phyloP scores from a whole-genome alignment of 2,797 vertebrate species.

The Acanthopagrus latus region DNA sequence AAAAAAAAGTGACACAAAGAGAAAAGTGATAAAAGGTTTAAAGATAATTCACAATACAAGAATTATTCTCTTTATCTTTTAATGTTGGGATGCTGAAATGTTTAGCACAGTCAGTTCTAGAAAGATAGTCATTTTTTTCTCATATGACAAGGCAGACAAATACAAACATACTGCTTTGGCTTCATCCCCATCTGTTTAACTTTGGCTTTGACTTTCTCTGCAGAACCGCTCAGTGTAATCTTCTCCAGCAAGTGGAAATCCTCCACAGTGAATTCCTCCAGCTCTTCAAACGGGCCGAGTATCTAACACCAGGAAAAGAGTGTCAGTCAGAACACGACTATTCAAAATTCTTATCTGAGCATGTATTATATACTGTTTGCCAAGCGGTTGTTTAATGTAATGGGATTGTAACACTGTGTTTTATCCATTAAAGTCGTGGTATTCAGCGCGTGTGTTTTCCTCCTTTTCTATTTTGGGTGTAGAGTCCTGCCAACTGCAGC shows the following conservation, averaged over 20 bases:
- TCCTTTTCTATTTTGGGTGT: slow-evolving; percentile 58
- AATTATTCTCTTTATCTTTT: not conserved
- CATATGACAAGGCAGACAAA: slow-evolving; percentile 41
- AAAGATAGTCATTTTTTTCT: slow-evolving; percentile 5
- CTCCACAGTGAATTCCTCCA: slow-evolving; percentile 88
- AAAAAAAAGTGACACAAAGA: not conserved
- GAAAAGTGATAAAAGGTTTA: not conserved
- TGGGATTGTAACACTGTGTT: slow-evolving; percentile 49
- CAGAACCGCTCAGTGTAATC: slow-evolving; percentile 88
- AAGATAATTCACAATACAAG: not conserved
- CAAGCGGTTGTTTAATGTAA: slow-evolving; percentile 54
- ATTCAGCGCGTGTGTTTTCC: slow-evolving; percentile 39
- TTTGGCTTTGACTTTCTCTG: slow-evolving; percentile 90
- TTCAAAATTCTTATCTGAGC: slow-evolving; percentile 47
- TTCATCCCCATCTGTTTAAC: slow-evolving; percentile 90
- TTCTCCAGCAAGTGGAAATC: slow-evolving; percentile 95
- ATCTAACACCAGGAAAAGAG: slow-evolving; percentile 82
- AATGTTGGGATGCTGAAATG: not conserved
- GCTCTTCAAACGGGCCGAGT: slow-evolving; percentile 88
- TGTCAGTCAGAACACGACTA: slow-evolving; percentile 52
- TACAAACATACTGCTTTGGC: slow-evolving; percentile 88
- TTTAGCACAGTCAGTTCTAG: not conserved
- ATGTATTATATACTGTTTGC: slow-evolving; percentile 62
- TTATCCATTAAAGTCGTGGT: slow-evolving; percentile 60
- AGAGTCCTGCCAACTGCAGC: slow-evolving; percentile 50